Evolutionary conservation across 2,888 invertebrate species (phyloP).

Genomic region (Antheraea assamensis): DNA sequence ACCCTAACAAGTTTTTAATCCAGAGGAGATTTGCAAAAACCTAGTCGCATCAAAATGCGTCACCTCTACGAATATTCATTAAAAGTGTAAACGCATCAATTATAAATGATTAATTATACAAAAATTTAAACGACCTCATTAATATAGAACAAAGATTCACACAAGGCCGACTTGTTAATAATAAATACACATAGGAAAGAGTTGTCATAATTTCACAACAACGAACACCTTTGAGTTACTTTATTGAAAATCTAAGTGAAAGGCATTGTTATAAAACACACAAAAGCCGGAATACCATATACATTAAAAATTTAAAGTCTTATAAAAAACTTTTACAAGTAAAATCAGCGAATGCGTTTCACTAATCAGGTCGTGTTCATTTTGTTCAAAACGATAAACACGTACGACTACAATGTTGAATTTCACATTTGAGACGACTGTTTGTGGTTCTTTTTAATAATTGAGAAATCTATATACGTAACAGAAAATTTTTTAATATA

Average conservation of each 20-base stretch:
- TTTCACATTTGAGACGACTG: neutral
- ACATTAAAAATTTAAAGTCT: conserved; percentile 47
- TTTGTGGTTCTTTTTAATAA: neutral
- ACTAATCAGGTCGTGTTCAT: neutral
- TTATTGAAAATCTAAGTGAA: neutral
- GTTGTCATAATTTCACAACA: neutral
- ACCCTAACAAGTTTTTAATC: too few relatives aligned
- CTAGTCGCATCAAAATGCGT: too few relatives aligned
- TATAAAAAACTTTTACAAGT: conserved; percentile 28
- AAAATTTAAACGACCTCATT: neutral
- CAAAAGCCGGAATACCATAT: conserved; percentile 36
- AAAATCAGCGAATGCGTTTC: neutral
- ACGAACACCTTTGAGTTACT: neutral
- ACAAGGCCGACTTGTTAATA: neutral
- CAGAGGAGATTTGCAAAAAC: too few relatives aligned
- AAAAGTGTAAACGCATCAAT: neutral
- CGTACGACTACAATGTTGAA: neutral
- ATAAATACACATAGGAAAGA: conserved; percentile 15
- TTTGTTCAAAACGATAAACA: neutral
- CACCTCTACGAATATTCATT: neutral
- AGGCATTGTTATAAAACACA: conserved; percentile 21
- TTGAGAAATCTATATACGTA: neutral
- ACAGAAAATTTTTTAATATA: neutral
- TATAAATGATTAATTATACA: neutral
- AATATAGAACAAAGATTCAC: neutral